Percentiles rank a stretch among this genome's conserved stretches.
Evolutionary conservation across 2,797 vertebrate species (phyloP).

Genomic region (Notamacropus eugenii): DNA sequence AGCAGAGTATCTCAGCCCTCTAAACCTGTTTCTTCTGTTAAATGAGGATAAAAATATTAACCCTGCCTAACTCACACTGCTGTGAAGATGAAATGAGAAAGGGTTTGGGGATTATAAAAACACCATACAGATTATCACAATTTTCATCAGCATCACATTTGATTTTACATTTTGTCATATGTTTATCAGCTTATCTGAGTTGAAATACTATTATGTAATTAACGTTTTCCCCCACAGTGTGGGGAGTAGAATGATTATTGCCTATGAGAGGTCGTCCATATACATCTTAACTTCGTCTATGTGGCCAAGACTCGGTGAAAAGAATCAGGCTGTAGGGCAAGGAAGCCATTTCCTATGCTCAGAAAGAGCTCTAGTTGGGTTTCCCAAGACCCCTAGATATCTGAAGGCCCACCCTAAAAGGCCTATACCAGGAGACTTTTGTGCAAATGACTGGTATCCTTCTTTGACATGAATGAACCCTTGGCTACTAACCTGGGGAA

Average conservation of each 20-base stretch:
- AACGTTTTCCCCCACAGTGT: not conserved
- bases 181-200: not conserved
- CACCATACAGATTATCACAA: not conserved
- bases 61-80: not conserved
- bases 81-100: not conserved
- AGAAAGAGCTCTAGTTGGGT: not conserved
- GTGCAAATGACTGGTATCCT: not conserved
- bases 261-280: not conserved
- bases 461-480: not conserved
- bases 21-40: not conserved
- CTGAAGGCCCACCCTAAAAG: not conserved
- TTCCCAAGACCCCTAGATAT: not conserved
- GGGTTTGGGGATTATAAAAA: not conserved
- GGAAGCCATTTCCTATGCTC: not conserved
- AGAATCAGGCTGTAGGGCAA: slow-evolving; percentile 19
- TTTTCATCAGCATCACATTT: not conserved
- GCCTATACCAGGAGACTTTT: not conserved
- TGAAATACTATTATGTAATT: slow-evolving; percentile 26
- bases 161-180: slow-evolving; percentile 11
- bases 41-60: not conserved
- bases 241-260: slow-evolving; percentile 9
- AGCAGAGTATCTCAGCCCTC: not conserved
- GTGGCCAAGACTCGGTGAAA: not conserved
- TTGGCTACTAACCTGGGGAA: not conserved
- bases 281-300: slow-evolving; percentile 7